These are phyloP conservation scores for Heliocidaris tuberculata DNA, from an alignment of 35 echinoderm and acorn worm species.

Conservation along the genomic window DNA sequence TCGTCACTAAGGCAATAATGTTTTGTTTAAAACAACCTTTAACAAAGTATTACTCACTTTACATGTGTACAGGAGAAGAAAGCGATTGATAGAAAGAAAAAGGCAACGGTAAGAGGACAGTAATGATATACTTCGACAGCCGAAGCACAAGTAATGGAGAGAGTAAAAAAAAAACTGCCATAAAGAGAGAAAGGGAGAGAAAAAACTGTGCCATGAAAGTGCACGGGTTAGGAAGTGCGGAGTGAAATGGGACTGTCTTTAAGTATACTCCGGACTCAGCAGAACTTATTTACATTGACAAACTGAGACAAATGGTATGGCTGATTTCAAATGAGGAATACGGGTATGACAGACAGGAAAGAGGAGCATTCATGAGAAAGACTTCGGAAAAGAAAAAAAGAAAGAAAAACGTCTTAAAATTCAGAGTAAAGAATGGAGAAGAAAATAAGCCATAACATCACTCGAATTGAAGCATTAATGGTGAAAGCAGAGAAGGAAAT, in stretches of 20 bases:
- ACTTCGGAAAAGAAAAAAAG: background rate
- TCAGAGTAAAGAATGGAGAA: background rate
- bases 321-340: background rate
- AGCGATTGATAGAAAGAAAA: background rate
- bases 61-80: too few relatives aligned
- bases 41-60: too few relatives aligned
- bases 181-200: background rate
- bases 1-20: too few relatives aligned
- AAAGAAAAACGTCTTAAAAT: background rate
- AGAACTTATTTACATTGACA: background rate
- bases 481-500: background rate
- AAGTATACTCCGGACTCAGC: background rate
- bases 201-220: background rate
- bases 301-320: background rate
- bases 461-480: too few relatives aligned
- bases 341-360: background rate
- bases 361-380: background rate
- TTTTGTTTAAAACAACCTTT: too few relatives aligned
- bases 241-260: too few relatives aligned
- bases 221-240: background rate
- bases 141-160: too few relatives aligned
- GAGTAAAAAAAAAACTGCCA: too few relatives aligned
- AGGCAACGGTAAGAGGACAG: too few relatives aligned
- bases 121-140: too few relatives aligned
- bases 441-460: background rate